Evolutionary conservation across 2,113 vertebrate genomes (phyloP), one percentile per base, ranked within the genome.

Genomic region (Acanthisitta chloris): DNA sequence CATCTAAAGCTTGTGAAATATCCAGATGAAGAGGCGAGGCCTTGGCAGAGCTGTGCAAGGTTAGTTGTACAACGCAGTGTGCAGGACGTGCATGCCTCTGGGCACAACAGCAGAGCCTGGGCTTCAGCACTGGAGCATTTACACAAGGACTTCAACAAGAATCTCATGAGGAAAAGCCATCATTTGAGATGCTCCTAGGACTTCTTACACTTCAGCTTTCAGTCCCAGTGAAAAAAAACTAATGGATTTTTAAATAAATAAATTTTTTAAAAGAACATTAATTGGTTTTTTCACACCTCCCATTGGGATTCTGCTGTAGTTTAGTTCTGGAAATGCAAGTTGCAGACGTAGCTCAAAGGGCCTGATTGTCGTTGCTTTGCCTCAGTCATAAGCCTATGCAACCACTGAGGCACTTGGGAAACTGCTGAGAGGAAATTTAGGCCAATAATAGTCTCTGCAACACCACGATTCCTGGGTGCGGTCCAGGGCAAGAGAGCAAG

Each of bases 241-340:
- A 86, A 76, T 57, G 31, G 33, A 6, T 65, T 89, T 92, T 81
- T 15, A 94, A 81, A 89, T 89, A 55, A 77, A 94, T 84, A 94
- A 33, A 67, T 84, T 62, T 62, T 4, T 3, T 19, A 66, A 69
- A 73, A 69, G 58, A 86, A 51, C 2, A 46, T 79, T 92, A 92
- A 74, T 81, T 94, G 29, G 21, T 42, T 79, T 81, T 93, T 94
- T 92, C 80, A 62, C 73, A 85, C 54, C 34, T 77, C 89, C 59
- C 62, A 19, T 84, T 2, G 7, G 74, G 61, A 81, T 79, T 78
- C 46, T 81, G 48, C 61, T 48, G 33, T 81, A 45, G 62, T 79
- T 84, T 42, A 72, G 52, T 82, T 94, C 73, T 91, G 81, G 88
- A 92, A 94, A 85, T n/a, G 36, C 16, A 76, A 89, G 62, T 62